A percentile compares a stretch with the other conserved stretches of the same genome.
phyloP scores from a whole-genome alignment of 2,797 vertebrate genomes.

The Pantherophis alleghaniensis region DNA sequence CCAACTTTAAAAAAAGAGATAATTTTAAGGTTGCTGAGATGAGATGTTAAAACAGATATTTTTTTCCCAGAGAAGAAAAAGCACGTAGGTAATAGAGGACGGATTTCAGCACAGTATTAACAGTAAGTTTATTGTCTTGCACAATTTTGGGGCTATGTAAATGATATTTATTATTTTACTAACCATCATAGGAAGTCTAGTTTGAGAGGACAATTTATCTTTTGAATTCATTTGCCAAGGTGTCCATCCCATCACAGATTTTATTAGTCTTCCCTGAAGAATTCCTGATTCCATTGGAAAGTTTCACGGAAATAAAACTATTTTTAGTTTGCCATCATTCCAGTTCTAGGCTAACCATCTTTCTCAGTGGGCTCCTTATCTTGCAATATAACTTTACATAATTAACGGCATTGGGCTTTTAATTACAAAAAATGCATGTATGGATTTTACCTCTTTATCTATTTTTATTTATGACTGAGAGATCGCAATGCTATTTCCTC shows the following conservation, averaged over 20 bases:
- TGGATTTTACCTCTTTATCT: not conserved
- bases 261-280: not conserved
- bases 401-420: not conserved
- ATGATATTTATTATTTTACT: not conserved
- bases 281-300: not conserved
- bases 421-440: not conserved
- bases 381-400: not conserved
- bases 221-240: not conserved
- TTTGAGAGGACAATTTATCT: not conserved
- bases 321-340: not conserved
- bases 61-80: not conserved
- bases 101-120: not conserved
- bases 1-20: not conserved
- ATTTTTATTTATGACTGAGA: not conserved
- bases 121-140: not conserved
- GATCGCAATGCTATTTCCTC: not conserved
- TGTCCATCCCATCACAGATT: not conserved
- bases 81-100: not conserved
- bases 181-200: not conserved
- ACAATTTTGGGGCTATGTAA: not conserved
- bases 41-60: not conserved
- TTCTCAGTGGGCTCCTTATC: not conserved
- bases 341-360: not conserved
- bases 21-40: not conserved
- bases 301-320: not conserved